These are phyloP conservation scores for Octodon degus DNA, from an alignment of 2,113 vertebrate genomes.

Conservation along the genomic window DNA sequence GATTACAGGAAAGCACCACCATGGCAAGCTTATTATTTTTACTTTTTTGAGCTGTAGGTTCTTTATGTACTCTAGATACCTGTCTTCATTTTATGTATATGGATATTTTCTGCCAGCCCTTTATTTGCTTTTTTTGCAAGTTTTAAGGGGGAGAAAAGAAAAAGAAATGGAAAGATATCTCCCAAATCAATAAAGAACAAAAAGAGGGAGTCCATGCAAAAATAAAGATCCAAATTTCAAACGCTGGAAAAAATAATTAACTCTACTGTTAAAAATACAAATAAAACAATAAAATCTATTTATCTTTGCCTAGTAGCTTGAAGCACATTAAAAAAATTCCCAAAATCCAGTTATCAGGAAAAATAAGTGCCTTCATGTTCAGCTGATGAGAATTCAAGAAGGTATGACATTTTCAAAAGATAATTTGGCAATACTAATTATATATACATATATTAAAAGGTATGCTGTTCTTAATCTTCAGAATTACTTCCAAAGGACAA, in stretches of 20 bases:
- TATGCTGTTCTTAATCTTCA: not conserved
- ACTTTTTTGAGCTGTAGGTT: not conserved
- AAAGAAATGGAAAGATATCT: not conserved
- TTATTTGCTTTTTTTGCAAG: not conserved
- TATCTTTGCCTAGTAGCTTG: conserved; percentile 14
- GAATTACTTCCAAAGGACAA: not conserved
- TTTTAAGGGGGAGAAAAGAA: not conserved
- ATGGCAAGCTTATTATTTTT: not conserved
- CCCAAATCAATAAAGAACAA: not conserved
- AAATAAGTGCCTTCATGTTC: not conserved
- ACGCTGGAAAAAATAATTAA: conserved; percentile 22
- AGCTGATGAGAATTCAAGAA: not conserved
- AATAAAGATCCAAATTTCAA: not conserved
- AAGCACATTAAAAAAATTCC: not conserved
- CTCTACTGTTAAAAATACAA: conserved; percentile 40
- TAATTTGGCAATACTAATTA: conserved; percentile 18
- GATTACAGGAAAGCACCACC: not conserved
- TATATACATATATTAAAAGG: not conserved
- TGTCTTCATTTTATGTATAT: not conserved
- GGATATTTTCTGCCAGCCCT: not conserved
- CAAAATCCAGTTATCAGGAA: not conserved
- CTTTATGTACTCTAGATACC: not conserved
- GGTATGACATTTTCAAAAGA: not conserved
- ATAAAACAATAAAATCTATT: not conserved
- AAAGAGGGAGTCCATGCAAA: not conserved